Conservation (phyloP, 2,888 invertebrate genomes). For the Drosophila barbarae region DNA sequence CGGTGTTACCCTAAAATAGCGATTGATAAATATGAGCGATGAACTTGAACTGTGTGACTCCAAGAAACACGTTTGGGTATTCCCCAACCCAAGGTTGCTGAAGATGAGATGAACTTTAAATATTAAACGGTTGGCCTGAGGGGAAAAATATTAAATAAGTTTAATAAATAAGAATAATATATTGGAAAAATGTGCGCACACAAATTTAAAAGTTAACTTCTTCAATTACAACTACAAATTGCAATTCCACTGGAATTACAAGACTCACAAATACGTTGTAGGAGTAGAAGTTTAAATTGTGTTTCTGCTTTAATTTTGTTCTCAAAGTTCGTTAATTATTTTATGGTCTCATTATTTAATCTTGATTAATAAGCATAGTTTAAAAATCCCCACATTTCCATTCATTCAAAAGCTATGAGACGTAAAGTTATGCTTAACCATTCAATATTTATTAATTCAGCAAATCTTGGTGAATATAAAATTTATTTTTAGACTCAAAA, state of each 20-base stretch:
- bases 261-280: no score
- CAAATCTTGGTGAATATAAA: background rate
- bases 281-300: no score
- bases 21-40: slow-evolving; percentile 2
- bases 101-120: slow-evolving; percentile 1
- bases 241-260: no score
- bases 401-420: slow-evolving; percentile 2
- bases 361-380: no score
- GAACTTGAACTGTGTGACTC: slow-evolving; percentile 1
- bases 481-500: background rate
- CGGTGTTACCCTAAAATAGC: background rate
- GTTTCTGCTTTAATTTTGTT: no score
- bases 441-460: background rate
- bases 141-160: background rate
- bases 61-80: slow-evolving; percentile 3
- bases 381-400: background rate
- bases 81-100: background rate
- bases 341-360: no score
- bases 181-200: no score
- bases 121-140: background rate
- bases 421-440: background rate
- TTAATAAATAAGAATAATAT: no score
- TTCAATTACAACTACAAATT: no score
- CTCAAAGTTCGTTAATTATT: no score
- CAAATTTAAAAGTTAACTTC: no score